phyloP scores from a whole-genome alignment of 1,140 invertebrate species.

The Pseudomyrmex cubaensis region DNA sequence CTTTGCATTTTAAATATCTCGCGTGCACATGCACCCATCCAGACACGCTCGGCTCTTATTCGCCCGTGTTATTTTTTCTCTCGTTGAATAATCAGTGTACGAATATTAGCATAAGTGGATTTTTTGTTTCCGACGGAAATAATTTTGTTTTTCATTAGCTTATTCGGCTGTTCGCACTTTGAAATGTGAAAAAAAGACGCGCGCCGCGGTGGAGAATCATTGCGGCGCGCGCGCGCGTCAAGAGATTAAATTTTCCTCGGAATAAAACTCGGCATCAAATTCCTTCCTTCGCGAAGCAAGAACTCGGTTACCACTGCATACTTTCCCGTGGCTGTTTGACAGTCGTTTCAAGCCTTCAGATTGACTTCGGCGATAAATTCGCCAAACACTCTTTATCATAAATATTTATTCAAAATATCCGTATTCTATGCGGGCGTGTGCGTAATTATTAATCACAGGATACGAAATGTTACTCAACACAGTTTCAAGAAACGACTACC shows the following conservation, averaged over 20 bases:
- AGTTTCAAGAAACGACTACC: background rate
- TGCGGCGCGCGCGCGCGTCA: conserved; percentile 8
- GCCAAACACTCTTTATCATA: background rate
- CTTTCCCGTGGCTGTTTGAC: background rate
- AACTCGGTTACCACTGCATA: background rate
- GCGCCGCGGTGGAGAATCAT: no score
- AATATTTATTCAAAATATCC: background rate
- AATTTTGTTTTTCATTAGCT: no score
- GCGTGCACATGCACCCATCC: no score
- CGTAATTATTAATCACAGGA: background rate
- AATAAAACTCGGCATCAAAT: conserved; percentile 31
- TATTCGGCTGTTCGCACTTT: no score
- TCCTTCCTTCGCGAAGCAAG: conserved; percentile 10
- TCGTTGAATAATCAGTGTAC: no score
- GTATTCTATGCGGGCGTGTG: no score
- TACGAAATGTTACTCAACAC: background rate
- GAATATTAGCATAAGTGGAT: no score
- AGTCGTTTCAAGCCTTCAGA: background rate
- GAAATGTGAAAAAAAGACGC: background rate
- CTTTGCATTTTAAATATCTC: no score
- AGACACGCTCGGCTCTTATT: no score
- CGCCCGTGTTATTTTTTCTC: no score
- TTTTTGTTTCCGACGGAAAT: no score
- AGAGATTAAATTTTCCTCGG: conserved; percentile 47
- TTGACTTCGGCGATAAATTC: background rate